These are phyloP conservation scores for Aurelia aurita DNA, from an alignment of 30 jellyfish, hydroid and myxozoan genomes.

Conservation along the genomic window DNA sequence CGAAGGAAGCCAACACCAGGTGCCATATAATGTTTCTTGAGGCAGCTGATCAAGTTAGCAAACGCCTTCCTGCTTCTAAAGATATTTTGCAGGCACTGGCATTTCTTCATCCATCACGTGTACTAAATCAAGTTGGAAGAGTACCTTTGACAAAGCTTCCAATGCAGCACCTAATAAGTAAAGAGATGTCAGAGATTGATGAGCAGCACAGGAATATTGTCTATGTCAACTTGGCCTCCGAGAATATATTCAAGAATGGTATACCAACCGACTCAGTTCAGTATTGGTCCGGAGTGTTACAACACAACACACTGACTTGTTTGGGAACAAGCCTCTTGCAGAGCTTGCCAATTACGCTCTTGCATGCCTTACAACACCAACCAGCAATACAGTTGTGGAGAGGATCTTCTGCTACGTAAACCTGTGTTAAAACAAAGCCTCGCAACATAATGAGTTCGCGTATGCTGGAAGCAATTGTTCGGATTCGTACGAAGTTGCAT, in stretches of 20 bases:
- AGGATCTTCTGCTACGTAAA: conserved; percentile 54
- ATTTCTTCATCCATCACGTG: conserved; percentile 43
- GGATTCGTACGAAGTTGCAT: conserved; percentile 47
- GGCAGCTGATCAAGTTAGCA: conserved; percentile 50
- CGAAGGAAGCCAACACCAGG: conserved; percentile 29
- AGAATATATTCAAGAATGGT: conserved; percentile 44
- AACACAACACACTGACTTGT: conserved; percentile 3
- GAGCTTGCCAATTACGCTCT: conserved; percentile 67
- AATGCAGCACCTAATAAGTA: conserved; percentile 20
- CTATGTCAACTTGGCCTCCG: conserved; percentile 48
- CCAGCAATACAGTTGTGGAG: conserved; percentile 70
- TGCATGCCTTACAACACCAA: conserved; percentile 64
- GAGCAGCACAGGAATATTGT: conserved; percentile 47
- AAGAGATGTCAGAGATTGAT: conserved; percentile 48
- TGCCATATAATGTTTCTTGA: conserved; percentile 52
- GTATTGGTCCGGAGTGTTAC: conserved; percentile 43
- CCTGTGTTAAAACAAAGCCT: conserved; percentile 47
- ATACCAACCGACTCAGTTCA: conserved; percentile 45
- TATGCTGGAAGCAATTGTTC: conserved; percentile 46
- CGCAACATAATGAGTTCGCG: conserved; percentile 12
- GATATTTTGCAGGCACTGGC: conserved; percentile 18
- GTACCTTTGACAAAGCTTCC: conserved; percentile 30
- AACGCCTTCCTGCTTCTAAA: conserved; percentile 49
- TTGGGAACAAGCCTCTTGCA: conserved; percentile 27
- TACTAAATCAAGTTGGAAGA: conserved; percentile 51